Conservation (phyloP, 2,797 vertebrate species). For the Atherinosoma microstoma region DNA sequence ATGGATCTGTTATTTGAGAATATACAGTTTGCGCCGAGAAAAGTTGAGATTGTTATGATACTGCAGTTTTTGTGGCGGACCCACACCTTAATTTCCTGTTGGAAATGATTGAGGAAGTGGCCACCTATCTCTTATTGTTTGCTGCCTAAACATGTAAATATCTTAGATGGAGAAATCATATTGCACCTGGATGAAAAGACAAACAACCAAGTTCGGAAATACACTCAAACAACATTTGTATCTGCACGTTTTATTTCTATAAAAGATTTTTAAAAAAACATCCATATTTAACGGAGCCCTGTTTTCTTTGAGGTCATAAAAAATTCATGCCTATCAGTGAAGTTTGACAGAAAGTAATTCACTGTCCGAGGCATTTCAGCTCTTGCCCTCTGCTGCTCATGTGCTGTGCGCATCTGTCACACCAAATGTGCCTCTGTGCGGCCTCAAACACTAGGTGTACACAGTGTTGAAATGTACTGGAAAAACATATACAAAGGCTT, state of each 20-base stretch:
- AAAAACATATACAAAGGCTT: slow-evolving; percentile 80
- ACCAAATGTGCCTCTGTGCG: slow-evolving; percentile 69
- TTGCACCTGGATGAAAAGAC: slow-evolving; percentile 52
- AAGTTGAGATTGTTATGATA: slow-evolving; percentile 73
- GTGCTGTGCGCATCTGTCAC: slow-evolving; percentile 74
- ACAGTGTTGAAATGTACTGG: slow-evolving; percentile 73
- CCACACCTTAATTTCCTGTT: slow-evolving; percentile 84
- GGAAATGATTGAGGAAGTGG: slow-evolving; percentile 83
- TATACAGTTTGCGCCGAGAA: slow-evolving; percentile 50
- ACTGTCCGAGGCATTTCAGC: slow-evolving; percentile 53
- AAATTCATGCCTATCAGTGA: slow-evolving; percentile 33
- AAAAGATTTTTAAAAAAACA: not conserved
- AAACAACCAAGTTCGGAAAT: slow-evolving; percentile 33
- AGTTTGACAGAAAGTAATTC: slow-evolving; percentile 59
- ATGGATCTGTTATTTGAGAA: slow-evolving; percentile 28
- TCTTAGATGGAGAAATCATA: slow-evolving; percentile 73
- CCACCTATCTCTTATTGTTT: slow-evolving; percentile 83
- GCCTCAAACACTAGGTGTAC: slow-evolving; percentile 71
- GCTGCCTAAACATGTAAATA: slow-evolving; percentile 77
- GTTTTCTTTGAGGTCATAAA: slow-evolving; percentile 31
- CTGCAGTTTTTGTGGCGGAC: slow-evolving; percentile 65
- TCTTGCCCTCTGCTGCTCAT: slow-evolving; percentile 67
- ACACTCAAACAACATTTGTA: slow-evolving; percentile 22
- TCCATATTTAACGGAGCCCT: slow-evolving; percentile 6
- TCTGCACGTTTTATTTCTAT: slow-evolving; percentile 20